phyloP scores from a whole-genome alignment of 2,797 vertebrate genomes.

The Tenualosa ilisha region DNA sequence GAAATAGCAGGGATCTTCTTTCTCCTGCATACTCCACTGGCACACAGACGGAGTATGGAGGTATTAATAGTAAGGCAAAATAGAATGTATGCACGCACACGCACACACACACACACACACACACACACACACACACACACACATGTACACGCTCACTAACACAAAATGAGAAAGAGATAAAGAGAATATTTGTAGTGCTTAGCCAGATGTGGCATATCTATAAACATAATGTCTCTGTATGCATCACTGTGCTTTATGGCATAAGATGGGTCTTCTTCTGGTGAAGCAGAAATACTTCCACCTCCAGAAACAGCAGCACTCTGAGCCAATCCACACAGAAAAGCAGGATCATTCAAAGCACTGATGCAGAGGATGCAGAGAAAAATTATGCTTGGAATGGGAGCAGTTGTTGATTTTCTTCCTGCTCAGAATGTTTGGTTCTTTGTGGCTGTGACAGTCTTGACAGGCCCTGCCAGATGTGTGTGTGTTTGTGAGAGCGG shows the following conservation, averaged over 20 bases:
- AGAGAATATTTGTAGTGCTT: neutral
- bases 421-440: neutral
- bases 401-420: neutral
- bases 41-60: neutral
- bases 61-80: slow-evolving; percentile 16
- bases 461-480: neutral
- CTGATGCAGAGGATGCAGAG: neutral
- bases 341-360: neutral
- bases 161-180: neutral
- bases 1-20: neutral
- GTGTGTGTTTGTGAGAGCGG: neutral
- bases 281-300: neutral
- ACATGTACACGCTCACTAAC: neutral
- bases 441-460: neutral
- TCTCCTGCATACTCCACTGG: slow-evolving; percentile 5
- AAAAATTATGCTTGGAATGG: neutral
- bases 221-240: neutral
- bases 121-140: neutral
- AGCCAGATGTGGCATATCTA: neutral
- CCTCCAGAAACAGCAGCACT: too few species aligned
- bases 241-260: neutral
- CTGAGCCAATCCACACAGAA: neutral
- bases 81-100: neutral
- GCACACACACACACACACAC: neutral
- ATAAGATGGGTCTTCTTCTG: neutral